These are phyloP conservation scores for Lycocerus yunnanus DNA, from an alignment of 2,888 invertebrate genomes.

Conservation along the genomic window DNA sequence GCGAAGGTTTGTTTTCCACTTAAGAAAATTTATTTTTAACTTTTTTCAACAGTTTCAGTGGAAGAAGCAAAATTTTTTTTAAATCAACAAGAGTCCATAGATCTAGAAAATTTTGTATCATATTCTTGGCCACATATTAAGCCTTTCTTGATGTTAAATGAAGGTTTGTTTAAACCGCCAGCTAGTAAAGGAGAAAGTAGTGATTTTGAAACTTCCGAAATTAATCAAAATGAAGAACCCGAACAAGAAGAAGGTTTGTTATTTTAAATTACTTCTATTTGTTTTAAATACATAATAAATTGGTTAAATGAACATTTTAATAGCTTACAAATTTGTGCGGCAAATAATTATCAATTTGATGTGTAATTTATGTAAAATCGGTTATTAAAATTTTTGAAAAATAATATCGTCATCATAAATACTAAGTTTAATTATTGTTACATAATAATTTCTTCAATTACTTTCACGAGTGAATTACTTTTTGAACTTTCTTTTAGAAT, in stretches of 20 bases:
- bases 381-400: too few species aligned
- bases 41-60: conserved; percentile 65
- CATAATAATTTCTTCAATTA: too few species aligned
- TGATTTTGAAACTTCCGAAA: conserved; percentile 30
- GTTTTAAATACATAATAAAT: too few species aligned
- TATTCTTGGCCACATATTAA: conserved; percentile 80
- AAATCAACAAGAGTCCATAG: conserved; percentile 69
- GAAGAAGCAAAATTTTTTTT: conserved; percentile 84
- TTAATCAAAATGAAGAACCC: conserved; percentile 37
- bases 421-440: too few species aligned
- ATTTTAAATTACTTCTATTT: neutral
- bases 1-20: conserved; percentile 57
- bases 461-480: too few species aligned
- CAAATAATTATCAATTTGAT: too few species aligned
- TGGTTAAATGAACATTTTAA: too few species aligned
- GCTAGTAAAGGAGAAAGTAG: conserved; percentile 36
- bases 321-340: too few species aligned
- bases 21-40: neutral
- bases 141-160: conserved; percentile 76
- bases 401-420: too few species aligned
- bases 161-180: conserved; percentile 70
- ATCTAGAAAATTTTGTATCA: conserved; percentile 69
- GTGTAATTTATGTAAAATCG: too few species aligned
- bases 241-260: conserved; percentile 33
- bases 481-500: too few species aligned